Evolutionary conservation across 2,113 vertebrate genomes (phyloP).

Genomic region (Monopterus albus): DNA sequence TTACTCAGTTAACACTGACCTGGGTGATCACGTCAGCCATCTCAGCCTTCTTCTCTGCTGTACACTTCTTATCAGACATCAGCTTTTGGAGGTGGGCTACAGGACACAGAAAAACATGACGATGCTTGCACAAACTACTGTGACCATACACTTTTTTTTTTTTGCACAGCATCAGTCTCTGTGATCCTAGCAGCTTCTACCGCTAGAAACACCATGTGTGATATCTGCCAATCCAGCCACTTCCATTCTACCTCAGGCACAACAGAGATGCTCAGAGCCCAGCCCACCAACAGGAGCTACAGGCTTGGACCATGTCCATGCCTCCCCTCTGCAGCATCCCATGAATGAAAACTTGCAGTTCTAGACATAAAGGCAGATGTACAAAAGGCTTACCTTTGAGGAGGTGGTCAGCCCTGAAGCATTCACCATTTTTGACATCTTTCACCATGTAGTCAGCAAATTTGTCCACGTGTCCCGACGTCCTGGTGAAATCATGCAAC

Average conservation of each 20-base stretch:
- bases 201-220: conserved; percentile 49
- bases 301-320: conserved; percentile 1
- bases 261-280: conserved; percentile 21
- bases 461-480: conserved; percentile 97
- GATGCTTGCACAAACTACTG: not conserved
- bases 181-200: conserved; percentile 4
- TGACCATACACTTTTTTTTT: not conserved
- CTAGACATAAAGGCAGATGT: not conserved
- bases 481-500: conserved; percentile 78
- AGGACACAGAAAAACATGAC: not conserved
- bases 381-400: conserved; percentile 87
- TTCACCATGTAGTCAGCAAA: conserved; percentile 99
- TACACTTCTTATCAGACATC: conserved; percentile 97
- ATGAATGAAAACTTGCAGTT: too few relatives aligned
- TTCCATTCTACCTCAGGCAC: conserved; percentile 43
- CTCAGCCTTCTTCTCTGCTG: conserved; percentile 91
- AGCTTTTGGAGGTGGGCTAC: conserved; percentile 95
- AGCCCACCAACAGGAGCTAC: conserved; percentile 20
- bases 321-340: too few relatives aligned
- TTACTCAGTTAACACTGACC: conserved; percentile 69
- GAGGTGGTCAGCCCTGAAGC: conserved; percentile 96
- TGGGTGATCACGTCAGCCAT: conserved; percentile 94
- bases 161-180: conserved; percentile 24
- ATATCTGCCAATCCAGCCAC: conserved; percentile 53
- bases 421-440: conserved; percentile 95